Evolutionary conservation across 2,888 invertebrate species (phyloP), one percentile per base, ranked within the genome.

Genomic region (Cerceris ruficornis): DNA sequence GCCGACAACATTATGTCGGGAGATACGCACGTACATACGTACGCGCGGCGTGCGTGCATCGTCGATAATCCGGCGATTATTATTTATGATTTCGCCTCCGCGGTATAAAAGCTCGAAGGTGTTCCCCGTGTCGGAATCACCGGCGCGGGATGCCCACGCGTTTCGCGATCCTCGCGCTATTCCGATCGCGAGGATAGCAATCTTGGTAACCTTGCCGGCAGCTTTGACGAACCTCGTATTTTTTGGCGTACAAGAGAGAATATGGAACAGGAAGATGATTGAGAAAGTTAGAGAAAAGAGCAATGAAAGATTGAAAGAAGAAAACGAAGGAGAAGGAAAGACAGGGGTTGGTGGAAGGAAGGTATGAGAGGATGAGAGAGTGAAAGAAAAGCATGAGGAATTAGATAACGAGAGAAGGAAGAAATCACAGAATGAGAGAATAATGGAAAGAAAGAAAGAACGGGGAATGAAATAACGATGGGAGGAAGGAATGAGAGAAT

Each of bases 61-160:
- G 70, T 43, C 76, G 87, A 86, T 88, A 87, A 87, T 89, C 86
- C 84, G 82, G 69, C 84, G 86, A 89, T 90, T 88, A 89, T 91
- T 90, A 90, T 91, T 91, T 90, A 91, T 88, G 87, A 89, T 88
- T 80, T 81, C 81, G 81, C 85, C 76, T 76, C 75, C 77, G 76
- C 77, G 79, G 81, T 82, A 75, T 86, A 85, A 89, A 88, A 88
- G 88, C 85, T 80, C 78, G 84, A 84, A 82, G 80, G 80, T 87
- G 72, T 82, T 52, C n/a, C 60, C 28, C 17, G 77, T 87, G 83
- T 85, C 87, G 86, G 82, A 81, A 77, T 80, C 82, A 49, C 28
- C 55, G 71, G 71, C 76, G 77, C 81, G 70, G 77, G 76, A 83
- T 79, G 77, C 88, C 88, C 87, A 88, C 88, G 84, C 87, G 66